phyloP scores from a whole-genome alignment of 2,888 invertebrate genomes.

The Cosmia trapezina region DNA sequence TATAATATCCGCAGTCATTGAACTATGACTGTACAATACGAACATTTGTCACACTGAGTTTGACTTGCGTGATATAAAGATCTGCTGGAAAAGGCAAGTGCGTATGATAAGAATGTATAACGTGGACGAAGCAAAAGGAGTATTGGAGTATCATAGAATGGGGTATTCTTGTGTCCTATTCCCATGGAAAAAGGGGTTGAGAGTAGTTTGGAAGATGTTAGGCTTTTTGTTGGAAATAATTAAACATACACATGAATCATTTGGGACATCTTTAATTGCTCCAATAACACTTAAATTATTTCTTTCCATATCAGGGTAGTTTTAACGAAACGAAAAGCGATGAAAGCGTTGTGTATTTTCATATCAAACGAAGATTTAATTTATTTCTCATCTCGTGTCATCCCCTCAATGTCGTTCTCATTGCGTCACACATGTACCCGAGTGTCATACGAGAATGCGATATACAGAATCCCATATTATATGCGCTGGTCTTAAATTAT shows the following conservation, averaged over 20 bases:
- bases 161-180: neutral
- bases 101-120: neutral
- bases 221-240: neutral
- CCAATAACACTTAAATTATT: neutral
- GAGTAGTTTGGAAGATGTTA: neutral
- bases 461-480: conserved; percentile 65
- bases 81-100: neutral
- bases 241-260: neutral
- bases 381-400: conserved; percentile 43
- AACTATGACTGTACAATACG: conserved; percentile 36
- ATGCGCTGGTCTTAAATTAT: conserved; percentile 85
- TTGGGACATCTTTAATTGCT: neutral
- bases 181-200: neutral
- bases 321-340: neutral
- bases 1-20: conserved; percentile 51
- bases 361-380: conserved; percentile 5
- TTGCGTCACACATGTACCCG: conserved; percentile 72
- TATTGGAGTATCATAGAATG: neutral
- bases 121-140: neutral
- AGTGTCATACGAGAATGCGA: conserved; percentile 77
- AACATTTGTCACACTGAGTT: conserved; percentile 38
- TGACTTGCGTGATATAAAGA: conserved; percentile 10
- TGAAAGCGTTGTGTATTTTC: neutral
- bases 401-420: conserved; percentile 72
- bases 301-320: neutral